A percentile compares a stretch with the other conserved stretches of the same genome.
phyloP scores from a whole-genome alignment of 2,797 vertebrate species.

The Coluber constrictor region DNA sequence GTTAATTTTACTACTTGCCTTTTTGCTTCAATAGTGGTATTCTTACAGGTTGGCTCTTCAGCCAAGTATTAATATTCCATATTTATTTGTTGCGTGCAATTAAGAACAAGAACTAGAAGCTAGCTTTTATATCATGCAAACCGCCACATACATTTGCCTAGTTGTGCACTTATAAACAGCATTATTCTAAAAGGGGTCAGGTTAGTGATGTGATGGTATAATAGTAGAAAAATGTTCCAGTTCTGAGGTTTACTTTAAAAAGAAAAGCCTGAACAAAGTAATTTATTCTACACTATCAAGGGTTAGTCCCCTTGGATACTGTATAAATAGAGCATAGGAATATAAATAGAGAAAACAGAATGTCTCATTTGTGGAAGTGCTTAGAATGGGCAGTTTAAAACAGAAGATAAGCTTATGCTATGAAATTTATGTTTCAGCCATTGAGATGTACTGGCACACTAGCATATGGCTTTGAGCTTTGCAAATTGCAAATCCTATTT shows the following conservation, averaged over 20 bases:
- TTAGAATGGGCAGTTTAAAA: background rate
- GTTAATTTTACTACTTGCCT: background rate
- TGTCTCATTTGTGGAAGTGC: background rate
- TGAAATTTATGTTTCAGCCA: background rate
- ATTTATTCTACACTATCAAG: background rate
- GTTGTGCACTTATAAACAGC: background rate
- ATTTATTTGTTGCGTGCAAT: background rate
- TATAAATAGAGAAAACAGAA: conserved; percentile 1
- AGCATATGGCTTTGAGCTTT: conserved; percentile 60
- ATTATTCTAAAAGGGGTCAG: background rate
- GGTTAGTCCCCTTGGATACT: background rate
- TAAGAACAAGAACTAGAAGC: background rate
- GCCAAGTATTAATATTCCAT: background rate
- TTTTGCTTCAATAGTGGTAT: background rate
- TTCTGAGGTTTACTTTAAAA: background rate
- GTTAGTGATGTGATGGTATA: background rate
- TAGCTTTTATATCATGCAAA: background rate
- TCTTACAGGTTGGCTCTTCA: background rate
- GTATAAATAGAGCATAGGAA: background rate
- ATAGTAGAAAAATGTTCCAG: background rate
- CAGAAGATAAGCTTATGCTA: conserved; percentile 14
- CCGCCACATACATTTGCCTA: background rate
- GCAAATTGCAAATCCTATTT: conserved; percentile 68
- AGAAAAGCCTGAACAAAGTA: accelerated
- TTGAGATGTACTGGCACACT: conserved; percentile 38